Conservation (phyloP, 2,888 invertebrate genomes). For the Acleris emargana region DNA sequence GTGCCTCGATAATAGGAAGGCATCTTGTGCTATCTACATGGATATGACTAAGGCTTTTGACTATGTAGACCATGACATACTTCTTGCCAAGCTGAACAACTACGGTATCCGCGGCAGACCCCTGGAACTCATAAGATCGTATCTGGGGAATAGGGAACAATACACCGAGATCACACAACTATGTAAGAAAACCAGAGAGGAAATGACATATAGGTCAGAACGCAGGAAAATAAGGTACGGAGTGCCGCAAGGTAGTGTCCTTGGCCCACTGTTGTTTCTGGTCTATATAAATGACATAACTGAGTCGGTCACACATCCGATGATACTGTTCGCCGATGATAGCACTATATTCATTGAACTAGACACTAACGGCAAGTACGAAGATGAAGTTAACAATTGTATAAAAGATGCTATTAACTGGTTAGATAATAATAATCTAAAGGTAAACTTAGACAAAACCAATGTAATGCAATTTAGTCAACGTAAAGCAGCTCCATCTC, state of each 20-base stretch:
- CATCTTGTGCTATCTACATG: background rate
- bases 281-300: background rate
- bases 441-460: background rate
- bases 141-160: background rate
- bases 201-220: background rate
- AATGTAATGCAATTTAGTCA: conserved; percentile 4
- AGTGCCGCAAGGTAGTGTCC: background rate
- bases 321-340: background rate
- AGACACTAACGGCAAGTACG: background rate
- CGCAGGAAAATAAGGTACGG: background rate
- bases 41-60: conserved; percentile 5
- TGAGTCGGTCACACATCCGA: background rate
- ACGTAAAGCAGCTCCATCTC: background rate
- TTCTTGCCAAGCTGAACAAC: background rate
- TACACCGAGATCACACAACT: background rate
- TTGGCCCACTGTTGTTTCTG: background rate
- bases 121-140: background rate
- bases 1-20: background rate
- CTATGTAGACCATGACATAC: background rate
- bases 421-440: background rate
- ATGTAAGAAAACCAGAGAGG: background rate
- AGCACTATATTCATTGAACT: background rate
- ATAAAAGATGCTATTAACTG: too few species aligned
- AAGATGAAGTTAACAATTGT: too few species aligned
- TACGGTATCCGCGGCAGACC: background rate